A percentile compares a stretch with the other conserved stretches of the same genome.
Evolutionary conservation across 2,888 invertebrate species (phyloP).

Genomic region (Cheilosia vernalis): DNA sequence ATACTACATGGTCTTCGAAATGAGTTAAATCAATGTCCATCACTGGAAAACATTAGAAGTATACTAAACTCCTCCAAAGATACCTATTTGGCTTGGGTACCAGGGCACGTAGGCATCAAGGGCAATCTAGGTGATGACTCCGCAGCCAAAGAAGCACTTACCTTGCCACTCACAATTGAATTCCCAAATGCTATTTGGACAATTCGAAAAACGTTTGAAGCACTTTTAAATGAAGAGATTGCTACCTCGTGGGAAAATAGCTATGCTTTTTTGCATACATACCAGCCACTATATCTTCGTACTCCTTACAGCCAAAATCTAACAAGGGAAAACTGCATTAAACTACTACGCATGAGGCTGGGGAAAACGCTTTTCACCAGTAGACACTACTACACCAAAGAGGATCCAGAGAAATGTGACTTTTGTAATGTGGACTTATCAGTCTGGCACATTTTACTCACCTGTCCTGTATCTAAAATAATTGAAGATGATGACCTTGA

Average conservation of each 20-base stretch:
- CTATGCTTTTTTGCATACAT: not conserved
- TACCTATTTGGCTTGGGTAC: not conserved
- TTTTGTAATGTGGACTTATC: too few species aligned
- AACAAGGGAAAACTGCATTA: slow-evolving; percentile 6
- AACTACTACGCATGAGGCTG: slow-evolving; percentile 5
- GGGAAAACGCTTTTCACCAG: slow-evolving; percentile 8
- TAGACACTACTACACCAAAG: not conserved
- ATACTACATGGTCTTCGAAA: slow-evolving; percentile 1
- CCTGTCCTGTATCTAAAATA: not conserved
- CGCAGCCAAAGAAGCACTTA: too few species aligned
- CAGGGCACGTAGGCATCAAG: too few species aligned
- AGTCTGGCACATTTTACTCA: too few species aligned
- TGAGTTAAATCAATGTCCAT: not conserved
- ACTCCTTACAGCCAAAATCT: not conserved
- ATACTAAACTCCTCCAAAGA: not conserved
- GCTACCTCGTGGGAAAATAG: not conserved
- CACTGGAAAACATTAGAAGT: not conserved
- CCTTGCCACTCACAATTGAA: too few species aligned
- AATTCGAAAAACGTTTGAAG: too few species aligned
- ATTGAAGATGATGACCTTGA: too few species aligned
- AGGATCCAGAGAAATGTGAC: too few species aligned
- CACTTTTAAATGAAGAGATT: not conserved
- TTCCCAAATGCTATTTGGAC: too few species aligned
- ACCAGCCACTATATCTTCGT: not conserved
- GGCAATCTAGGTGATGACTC: too few species aligned